Conservation (phyloP, 2,113 vertebrate genomes). For the Rhombomys opimus region DNA sequence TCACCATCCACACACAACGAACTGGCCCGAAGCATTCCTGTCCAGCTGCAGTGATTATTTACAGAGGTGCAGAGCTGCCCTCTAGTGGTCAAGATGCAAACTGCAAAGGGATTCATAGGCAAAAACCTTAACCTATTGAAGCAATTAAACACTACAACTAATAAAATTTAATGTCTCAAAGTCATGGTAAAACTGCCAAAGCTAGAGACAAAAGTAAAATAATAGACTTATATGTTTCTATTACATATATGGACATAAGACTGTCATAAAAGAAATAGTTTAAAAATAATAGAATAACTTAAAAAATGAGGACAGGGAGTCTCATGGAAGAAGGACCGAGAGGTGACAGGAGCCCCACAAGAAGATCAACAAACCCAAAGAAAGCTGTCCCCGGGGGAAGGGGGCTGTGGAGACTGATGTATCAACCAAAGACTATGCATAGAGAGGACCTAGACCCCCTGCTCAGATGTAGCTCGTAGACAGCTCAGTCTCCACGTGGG, state of each 20-base stretch:
- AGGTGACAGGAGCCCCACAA: too few species aligned
- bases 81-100: slow-evolving; percentile 78
- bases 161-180: not conserved
- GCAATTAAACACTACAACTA: not conserved
- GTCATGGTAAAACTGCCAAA: not conserved
- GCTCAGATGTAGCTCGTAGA: too few species aligned
- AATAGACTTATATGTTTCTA: not conserved
- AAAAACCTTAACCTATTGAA: not conserved
- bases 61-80: slow-evolving; percentile 82
- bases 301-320: not conserved
- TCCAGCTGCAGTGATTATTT: rapidly evolving
- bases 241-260: not conserved
- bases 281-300: not conserved
- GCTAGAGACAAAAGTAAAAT: not conserved
- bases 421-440: too few species aligned
- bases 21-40: rapidly evolving
- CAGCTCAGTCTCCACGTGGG: too few species aligned
- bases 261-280: not conserved
- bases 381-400: too few species aligned
- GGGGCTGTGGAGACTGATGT: too few species aligned
- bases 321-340: too few species aligned
- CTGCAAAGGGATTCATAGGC: not conserved
- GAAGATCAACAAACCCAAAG: too few species aligned
- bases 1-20: not conserved
- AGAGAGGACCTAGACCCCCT: too few species aligned